phyloP scores from a whole-genome alignment of 2,113 vertebrate genomes.

The Theropithecus gelada region DNA sequence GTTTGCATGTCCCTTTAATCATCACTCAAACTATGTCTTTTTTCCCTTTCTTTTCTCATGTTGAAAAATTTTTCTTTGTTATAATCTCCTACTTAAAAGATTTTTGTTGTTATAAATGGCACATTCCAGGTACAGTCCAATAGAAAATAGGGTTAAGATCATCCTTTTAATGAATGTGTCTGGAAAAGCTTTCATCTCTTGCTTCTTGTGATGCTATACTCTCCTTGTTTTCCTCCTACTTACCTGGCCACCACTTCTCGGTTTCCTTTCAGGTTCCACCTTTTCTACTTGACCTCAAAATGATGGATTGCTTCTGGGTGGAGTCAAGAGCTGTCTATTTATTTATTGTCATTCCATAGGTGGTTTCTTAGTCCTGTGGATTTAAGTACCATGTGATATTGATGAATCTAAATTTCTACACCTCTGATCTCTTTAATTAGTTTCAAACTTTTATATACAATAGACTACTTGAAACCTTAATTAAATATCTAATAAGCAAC shows the following conservation, averaged over 20 bases:
- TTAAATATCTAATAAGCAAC: not conserved
- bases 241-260: not conserved
- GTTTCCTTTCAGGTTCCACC: not conserved
- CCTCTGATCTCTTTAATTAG: not conserved
- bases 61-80: not conserved
- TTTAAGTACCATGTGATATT: not conserved
- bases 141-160: not conserved
- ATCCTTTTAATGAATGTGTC: not conserved
- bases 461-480: not conserved
- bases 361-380: not conserved
- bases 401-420: not conserved
- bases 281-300: not conserved
- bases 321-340: not conserved
- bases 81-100: not conserved
- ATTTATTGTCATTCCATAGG: not conserved
- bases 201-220: fast-evolving
- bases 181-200: not conserved
- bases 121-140: not conserved
- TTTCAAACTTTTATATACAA: not conserved
- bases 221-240: not conserved
- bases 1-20: not conserved
- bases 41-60: not conserved
- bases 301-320: not conserved
- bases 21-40: not conserved
- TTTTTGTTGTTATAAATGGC: not conserved